Percentiles rank a stretch among this genome's conserved stretches.
Evolutionary conservation across 2,797 vertebrate genomes (phyloP).

Genomic region (Hippopotamyrus pictus): DNA sequence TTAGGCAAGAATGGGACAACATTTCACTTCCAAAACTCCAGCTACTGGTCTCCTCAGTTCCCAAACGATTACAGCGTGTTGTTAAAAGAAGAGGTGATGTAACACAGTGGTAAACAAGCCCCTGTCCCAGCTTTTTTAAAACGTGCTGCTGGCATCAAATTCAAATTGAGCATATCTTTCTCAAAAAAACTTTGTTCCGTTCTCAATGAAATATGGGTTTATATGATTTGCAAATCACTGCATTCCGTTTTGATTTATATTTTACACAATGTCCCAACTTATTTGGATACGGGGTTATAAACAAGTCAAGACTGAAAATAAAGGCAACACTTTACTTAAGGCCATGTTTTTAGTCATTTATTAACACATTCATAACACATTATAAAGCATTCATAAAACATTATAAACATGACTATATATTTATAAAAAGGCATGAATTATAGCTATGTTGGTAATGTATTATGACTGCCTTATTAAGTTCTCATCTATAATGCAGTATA

Average conservation of each 20-base stretch:
- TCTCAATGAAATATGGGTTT: not conserved
- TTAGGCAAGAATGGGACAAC: not conserved
- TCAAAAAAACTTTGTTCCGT: not conserved
- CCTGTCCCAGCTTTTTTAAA: not conserved
- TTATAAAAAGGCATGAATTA: not conserved
- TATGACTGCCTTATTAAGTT: not conserved
- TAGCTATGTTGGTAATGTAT: not conserved
- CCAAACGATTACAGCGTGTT: not conserved
- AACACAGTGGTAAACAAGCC: not conserved
- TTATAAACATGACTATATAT: not conserved
- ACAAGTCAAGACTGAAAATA: not conserved
- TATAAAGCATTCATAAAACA: not conserved
- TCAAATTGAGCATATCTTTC: not conserved
- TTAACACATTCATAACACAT: not conserved
- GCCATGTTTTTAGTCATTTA: not conserved
- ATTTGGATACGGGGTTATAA: not conserved
- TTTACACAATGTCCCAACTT: not conserved
- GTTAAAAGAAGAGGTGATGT: not conserved
- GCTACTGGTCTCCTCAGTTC: not conserved
- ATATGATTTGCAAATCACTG: not conserved
- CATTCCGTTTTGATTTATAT: not conserved
- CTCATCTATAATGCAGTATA: not conserved
- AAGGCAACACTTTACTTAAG: not conserved
- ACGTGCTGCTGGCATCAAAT: not conserved
- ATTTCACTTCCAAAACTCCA: not conserved